Evolutionary conservation across 2,888 invertebrate species (phyloP).

Genomic region (Cylloceria caligata): DNA sequence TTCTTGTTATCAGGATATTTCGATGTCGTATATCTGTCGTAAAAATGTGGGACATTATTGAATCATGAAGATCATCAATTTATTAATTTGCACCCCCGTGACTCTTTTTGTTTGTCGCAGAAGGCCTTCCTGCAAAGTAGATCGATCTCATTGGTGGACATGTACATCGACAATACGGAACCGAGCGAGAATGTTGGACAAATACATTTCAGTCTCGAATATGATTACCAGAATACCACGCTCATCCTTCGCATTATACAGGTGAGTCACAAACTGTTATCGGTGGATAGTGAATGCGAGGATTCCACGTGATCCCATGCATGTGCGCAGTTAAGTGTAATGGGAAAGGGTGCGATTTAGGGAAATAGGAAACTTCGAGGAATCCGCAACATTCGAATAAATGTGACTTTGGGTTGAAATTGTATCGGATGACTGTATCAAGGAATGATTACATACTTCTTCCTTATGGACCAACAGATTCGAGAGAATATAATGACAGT

Average conservation of each 20-base stretch:
- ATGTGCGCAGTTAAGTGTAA: no score
- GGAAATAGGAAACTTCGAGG: no score
- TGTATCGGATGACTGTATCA: not conserved
- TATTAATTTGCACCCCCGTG: slow-evolving; percentile 64
- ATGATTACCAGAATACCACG: slow-evolving; percentile 97
- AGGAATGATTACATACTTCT: not conserved
- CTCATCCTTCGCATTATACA: slow-evolving; percentile 95
- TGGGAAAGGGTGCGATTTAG: no score
- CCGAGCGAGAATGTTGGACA: slow-evolving; percentile 97
- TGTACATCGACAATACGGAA: slow-evolving; percentile 97
- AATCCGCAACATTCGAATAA: no score
- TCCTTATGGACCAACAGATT: not conserved
- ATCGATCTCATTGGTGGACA: slow-evolving; percentile 96
- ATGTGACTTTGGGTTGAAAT: no score
- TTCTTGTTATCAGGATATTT: not conserved
- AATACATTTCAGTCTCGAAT: slow-evolving; percentile 96
- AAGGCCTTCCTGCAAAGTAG: slow-evolving; percentile 94
- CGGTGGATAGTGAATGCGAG: not conserved
- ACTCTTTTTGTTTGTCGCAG: slow-evolving; percentile 83
- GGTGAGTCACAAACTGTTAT: slow-evolving; percentile 85
- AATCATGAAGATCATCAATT: slow-evolving; percentile 57
- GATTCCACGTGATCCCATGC: no score
- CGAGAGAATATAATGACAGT: not conserved
- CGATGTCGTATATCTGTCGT: slow-evolving; percentile 58
- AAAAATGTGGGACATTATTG: slow-evolving; percentile 45